Base-by-base conservation (phyloP, 2,113 vertebrate genomes). In the Tragelaphus buxtoni region DNA sequence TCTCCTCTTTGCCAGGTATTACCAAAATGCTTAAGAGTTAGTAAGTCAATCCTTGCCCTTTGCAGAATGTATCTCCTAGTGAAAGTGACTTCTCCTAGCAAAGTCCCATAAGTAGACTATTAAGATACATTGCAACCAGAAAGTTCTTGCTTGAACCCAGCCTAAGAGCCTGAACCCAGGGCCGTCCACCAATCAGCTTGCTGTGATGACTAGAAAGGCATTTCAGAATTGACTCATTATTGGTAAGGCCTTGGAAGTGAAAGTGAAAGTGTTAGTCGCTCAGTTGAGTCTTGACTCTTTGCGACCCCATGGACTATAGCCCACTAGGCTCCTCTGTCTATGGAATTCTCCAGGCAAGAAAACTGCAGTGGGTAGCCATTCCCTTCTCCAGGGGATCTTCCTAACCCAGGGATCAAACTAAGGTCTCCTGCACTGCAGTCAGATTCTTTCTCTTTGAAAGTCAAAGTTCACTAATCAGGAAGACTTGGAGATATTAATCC, bases 121-220 rank as follows among this genome's bases (percentile, higher is more conserved):
- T 20, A 65, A 0, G 77, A 42, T 45, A 30, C 12, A 22, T 3
- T 4, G 0, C 4, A 30, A 32, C 65, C 32, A 49, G 14, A n/a
- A 90, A 63, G 49, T 76, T 93, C 45, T 72, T 42, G 9, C 42
- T 14, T 76, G 42, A 88, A 88, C 13, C 3, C 9, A 83, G 42
- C 17, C 3, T 35, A 28, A 72, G 4, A 60, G 24, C 3, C 18
- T 79, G 24, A 95, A 60, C 2, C 7, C 22, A 18, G 90, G 24
- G 42, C 35, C 26, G 49, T 56, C 32, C 24, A 20, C n/a, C 22
- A 74, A 51, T 35, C 39, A 56, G 24, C 5, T 89, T 42, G 9
- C 47, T 58, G 28, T 4, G 9, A 30, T 35, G n/a, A 82, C 3
- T 39, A 80, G 20, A 14, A 77, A 87, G 26, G 39, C 3, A 81